phyloP scores from a whole-genome alignment of 1,140 invertebrate species.

The Leucophenga varia region DNA sequence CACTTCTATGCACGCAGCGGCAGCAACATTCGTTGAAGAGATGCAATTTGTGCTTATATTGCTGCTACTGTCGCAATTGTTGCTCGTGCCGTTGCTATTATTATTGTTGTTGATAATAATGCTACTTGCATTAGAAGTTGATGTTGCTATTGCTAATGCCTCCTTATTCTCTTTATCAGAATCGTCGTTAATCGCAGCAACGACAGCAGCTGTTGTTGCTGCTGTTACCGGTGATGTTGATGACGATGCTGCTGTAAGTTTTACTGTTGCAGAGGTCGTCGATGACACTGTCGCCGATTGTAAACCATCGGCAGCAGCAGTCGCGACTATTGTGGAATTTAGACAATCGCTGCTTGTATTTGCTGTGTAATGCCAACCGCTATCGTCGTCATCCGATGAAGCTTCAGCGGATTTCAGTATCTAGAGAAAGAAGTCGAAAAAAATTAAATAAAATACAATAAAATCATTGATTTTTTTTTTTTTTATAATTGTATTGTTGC shows the following conservation, averaged over 20 bases:
- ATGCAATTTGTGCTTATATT: too few relatives aligned
- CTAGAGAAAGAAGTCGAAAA: slow-evolving; percentile 19
- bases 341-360: slow-evolving; percentile 14
- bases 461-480: slow-evolving; percentile 22
- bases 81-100: slow-evolving; percentile 5
- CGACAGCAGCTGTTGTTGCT: too few relatives aligned
- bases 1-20: slow-evolving; percentile 25
- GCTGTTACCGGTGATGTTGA: neutral
- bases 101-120: neutral
- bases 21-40: slow-evolving; percentile 46
- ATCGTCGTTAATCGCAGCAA: slow-evolving; percentile 25
- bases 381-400: slow-evolving; percentile 49
- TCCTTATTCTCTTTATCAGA: slow-evolving; percentile 55
- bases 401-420: slow-evolving; percentile 54
- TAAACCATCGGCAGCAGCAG: slow-evolving; percentile 34
- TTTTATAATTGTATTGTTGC: neutral
- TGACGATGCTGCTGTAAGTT: neutral
- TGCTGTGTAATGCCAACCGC: slow-evolving; percentile 51
- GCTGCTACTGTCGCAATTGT: slow-evolving; percentile 25
- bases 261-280: slow-evolving; percentile 30
- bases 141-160: slow-evolving; percentile 24
- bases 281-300: slow-evolving; percentile 43
- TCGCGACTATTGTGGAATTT: slow-evolving; percentile 14
- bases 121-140: slow-evolving; percentile 2
- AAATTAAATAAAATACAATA: slow-evolving; percentile 16